phyloP scores from a whole-genome alignment of 2,113 vertebrate genomes.

The Melanostigma gelatinosum region DNA sequence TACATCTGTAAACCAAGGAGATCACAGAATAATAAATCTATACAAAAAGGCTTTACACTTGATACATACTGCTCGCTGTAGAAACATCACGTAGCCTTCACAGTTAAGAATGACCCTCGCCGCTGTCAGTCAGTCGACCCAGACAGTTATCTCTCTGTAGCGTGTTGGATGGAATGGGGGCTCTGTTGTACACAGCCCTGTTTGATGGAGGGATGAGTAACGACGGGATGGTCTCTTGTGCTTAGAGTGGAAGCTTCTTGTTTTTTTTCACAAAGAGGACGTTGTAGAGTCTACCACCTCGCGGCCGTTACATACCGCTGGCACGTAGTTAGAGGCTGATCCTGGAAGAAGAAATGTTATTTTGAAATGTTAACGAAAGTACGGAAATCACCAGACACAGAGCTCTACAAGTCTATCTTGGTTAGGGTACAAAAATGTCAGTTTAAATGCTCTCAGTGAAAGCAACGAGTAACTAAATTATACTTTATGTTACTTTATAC shows the following conservation, averaged over 20 bases:
- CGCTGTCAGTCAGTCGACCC: conserved; percentile 35
- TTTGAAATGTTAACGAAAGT: background rate
- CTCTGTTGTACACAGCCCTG: conserved; percentile 11
- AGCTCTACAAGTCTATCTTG: background rate
- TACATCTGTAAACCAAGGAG: conserved; percentile 69
- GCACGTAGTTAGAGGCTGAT: conserved; percentile 89
- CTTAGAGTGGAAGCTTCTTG: conserved; percentile 31
- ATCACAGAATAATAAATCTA: conserved; percentile 77
- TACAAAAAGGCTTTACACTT: conserved; percentile 73
- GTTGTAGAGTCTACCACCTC: conserved; percentile 98
- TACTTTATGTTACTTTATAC: background rate
- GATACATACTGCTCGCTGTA: conserved; percentile 60
- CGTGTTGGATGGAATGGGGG: conserved; percentile 39
- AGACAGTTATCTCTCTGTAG: conserved; percentile 52
- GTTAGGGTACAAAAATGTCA: background rate
- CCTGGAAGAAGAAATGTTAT: conserved; percentile 71
- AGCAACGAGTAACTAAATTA: too few species aligned
- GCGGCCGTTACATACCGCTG: conserved; percentile 94
- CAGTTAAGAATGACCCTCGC: conserved; percentile 52
- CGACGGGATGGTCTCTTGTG: conserved; percentile 48
- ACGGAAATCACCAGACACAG: background rate
- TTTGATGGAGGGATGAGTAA: conserved; percentile 46
- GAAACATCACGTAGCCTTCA: conserved; percentile 58
- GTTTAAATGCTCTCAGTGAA: background rate
- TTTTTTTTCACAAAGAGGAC: conserved; percentile 89